Evolutionary conservation across 2,888 invertebrate species (phyloP), one percentile per base, ranked within the genome.

Genomic region (Meghimatium bilineatum): DNA sequence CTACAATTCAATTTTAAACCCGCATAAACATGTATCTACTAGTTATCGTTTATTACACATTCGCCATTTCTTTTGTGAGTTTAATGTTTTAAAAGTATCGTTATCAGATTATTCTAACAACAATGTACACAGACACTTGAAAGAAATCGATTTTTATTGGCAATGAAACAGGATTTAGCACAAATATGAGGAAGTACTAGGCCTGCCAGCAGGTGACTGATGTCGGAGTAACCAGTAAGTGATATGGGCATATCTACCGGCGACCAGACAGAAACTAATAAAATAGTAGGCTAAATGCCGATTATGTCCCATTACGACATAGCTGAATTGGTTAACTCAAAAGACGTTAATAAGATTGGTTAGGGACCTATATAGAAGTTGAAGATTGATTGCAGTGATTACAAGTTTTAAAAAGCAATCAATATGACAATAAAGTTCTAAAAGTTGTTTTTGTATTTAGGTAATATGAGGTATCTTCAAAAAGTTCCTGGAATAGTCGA

Each of bases 121-220:
- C 14, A 14, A 44, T 17, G n/a, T 2, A 69, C 20, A 72, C 5
- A 72, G 44, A 72, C 29, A 44, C n/a, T 49, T 44, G n/a, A 12
- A 72, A 72, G 49, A 72, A 44, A 72, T 72, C 49, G 72, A 72
- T 72, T 72, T 44, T 49, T 36, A 72, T 49, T 17, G 36, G 23
- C 14, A 38, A 36, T 36, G 36, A 36, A 49, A n/a, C 8, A 29
- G 49, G 10, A 14, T 26, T 72, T 72, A 44, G 6, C 2, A 29
- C n/a, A 49, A 44, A 72, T n/a, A 29, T n/a, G n/a, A 72, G 72
- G 49, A 8, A 44, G 49, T n/a, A 29, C n/a, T 29, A 44, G n/a
- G n/a, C n/a, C n/a, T n/a, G 26, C 63, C 44, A 0, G 49, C 49
- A 44, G 72, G 72, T 44, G 36, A 71, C 71, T 44, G 44, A 38